phyloP scores from a whole-genome alignment of 2,888 invertebrate species.

The Diaperis boleti region DNA sequence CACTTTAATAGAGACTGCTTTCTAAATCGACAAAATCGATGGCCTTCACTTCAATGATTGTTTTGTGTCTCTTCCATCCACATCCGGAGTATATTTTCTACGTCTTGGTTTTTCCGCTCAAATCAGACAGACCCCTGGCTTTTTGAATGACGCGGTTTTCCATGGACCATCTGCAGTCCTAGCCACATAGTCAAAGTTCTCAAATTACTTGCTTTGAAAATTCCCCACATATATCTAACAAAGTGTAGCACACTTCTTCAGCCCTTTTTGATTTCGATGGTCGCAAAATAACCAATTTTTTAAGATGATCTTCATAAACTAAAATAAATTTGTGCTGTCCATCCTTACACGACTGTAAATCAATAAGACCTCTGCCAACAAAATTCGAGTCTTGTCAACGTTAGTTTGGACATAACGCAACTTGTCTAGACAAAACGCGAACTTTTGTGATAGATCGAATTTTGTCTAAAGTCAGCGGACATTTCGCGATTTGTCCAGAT shows the following conservation, averaged over 20 bases:
- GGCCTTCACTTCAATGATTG: conserved; percentile 9
- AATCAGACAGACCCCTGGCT: conserved; percentile 58
- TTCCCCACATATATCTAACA: conserved; percentile 58
- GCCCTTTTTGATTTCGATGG: conserved; percentile 3
- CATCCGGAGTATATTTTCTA: conserved; percentile 45
- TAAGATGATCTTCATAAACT: background rate
- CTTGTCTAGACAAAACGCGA: too few relatives aligned
- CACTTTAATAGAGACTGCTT: conserved; percentile 34
- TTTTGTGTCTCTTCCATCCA: too few relatives aligned
- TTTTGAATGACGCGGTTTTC: conserved; percentile 58
- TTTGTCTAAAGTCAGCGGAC: too few relatives aligned
- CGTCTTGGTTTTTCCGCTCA: conserved; percentile 57
- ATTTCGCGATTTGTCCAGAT: too few relatives aligned
- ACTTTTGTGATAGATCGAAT: too few relatives aligned
- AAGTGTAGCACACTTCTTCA: conserved; percentile 53
- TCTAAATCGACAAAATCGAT: conserved; percentile 29
- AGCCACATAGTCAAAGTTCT: conserved; percentile 43
- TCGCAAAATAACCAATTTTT: background rate
- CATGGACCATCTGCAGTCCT: conserved; percentile 59
- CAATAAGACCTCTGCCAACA: too few relatives aligned
- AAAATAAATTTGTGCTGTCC: too few relatives aligned
- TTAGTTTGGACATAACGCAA: too few relatives aligned
- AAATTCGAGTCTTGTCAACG: too few relatives aligned
- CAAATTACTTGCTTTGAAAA: conserved; percentile 55
- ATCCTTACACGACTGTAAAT: background rate